Evolutionary conservation across 2,797 vertebrate species (phyloP).

Genomic region (Sus cebifrons): DNA sequence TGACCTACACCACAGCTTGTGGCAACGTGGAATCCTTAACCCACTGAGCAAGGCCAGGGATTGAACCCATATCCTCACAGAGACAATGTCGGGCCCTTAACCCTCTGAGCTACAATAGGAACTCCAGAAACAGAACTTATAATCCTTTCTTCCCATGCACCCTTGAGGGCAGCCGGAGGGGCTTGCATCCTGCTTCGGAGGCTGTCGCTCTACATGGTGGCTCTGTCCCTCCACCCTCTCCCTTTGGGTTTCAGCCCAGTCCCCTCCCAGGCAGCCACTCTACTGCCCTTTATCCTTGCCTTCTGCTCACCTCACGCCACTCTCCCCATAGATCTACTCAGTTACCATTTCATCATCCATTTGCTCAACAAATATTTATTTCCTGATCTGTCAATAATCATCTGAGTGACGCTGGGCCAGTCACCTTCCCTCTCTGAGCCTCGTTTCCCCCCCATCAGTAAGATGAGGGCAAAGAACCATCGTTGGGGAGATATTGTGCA

Average conservation of each 20-base stretch:
- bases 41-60: too few relatives aligned
- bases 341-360: neutral
- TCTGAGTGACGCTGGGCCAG: neutral
- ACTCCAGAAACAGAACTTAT: neutral
- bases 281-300: neutral
- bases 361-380: neutral
- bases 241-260: neutral
- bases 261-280: neutral
- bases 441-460: slow-evolving; percentile 33
- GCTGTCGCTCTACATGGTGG: accelerated
- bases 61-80: too few relatives aligned
- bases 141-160: neutral
- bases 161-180: neutral
- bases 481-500: neutral
- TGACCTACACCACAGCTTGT: too few relatives aligned
- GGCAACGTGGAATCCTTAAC: too few relatives aligned
- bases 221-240: accelerated
- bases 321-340: neutral
- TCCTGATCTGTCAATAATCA: neutral
- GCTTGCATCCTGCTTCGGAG: neutral
- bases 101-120: too few relatives aligned
- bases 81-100: too few relatives aligned
- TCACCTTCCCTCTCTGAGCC: slow-evolving; percentile 20
- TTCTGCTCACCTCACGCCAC: neutral
- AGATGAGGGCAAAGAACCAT: neutral